These are phyloP conservation scores for Branchipolynoe longqiensis DNA, from an alignment of 2,888 invertebrate species.

Conservation along the genomic window DNA sequence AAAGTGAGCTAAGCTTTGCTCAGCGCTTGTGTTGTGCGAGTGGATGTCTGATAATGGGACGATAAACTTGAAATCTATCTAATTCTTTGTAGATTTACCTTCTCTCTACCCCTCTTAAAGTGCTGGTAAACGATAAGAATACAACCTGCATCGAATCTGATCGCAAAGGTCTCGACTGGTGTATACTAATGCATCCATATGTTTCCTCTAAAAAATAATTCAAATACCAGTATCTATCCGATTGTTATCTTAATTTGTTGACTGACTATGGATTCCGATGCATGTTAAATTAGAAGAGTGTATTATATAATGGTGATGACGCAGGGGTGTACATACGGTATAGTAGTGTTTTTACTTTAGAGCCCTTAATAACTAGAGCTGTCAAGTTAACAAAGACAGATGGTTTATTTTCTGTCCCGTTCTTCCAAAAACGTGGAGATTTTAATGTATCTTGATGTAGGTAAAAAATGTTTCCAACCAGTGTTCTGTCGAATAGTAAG, in stretches of 20 bases:
- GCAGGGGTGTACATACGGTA: slow-evolving; percentile 11
- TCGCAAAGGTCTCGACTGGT: slow-evolving; percentile 21
- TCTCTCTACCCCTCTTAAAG: not conserved
- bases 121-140: not conserved
- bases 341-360: slow-evolving; percentile 19
- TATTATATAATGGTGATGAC: not conserved
- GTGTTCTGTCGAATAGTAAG: slow-evolving; percentile 11
- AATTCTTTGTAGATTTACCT: slow-evolving; percentile 35
- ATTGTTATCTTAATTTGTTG: slow-evolving; percentile 7
- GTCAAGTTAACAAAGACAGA: slow-evolving; percentile 7
- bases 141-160: not conserved
- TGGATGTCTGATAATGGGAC: slow-evolving; percentile 11
- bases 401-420: not conserved
- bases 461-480: not conserved
- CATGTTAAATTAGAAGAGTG: not conserved
- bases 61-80: slow-evolving; percentile 33
- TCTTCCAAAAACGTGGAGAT: slow-evolving; percentile 35
- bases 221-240: not conserved
- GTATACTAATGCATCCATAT: not conserved
- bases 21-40: slow-evolving; percentile 16
- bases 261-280: not conserved
- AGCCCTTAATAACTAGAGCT: not conserved
- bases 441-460: slow-evolving; percentile 10
- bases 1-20: not conserved
- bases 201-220: not conserved